A percentile compares a stretch with the other conserved stretches of the same genome.
Evolutionary conservation across 2,888 invertebrate species (phyloP).

Genomic region (Drosophila atroscutellata): DNA sequence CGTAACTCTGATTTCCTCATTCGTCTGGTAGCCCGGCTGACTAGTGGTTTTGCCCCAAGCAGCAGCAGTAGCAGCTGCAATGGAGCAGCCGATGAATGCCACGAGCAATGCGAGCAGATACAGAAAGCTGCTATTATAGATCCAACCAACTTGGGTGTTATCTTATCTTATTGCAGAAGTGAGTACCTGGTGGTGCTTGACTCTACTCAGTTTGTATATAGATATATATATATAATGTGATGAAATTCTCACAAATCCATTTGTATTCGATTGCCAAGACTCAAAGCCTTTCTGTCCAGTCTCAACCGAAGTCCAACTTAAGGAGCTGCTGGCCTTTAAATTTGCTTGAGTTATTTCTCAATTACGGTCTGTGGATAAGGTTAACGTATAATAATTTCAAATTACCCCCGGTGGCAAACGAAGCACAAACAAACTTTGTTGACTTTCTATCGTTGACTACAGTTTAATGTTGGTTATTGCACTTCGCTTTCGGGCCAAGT

Average conservation of each 20-base stretch:
- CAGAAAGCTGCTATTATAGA: too few species aligned
- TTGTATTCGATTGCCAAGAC: neutral
- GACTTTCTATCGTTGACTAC: conserved; percentile 14
- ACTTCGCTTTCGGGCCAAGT: conserved; percentile 16
- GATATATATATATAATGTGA: neutral
- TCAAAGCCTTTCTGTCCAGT: neutral
- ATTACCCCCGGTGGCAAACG: neutral
- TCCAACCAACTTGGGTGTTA: too few species aligned
- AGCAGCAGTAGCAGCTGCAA: too few species aligned
- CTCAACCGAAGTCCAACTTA: neutral
- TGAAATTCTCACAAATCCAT: neutral
- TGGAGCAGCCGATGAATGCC: too few species aligned
- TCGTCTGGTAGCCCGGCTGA: too few species aligned
- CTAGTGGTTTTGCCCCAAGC: too few species aligned
- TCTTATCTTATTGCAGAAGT: too few species aligned
- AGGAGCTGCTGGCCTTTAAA: neutral
- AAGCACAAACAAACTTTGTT: conserved; percentile 18
- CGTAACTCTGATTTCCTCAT: too few species aligned
- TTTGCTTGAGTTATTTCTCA: neutral
- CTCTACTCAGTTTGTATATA: neutral
- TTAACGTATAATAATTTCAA: conserved; percentile 12
- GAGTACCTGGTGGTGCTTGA: neutral
- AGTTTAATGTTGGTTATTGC: conserved; percentile 39
- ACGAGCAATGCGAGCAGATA: too few species aligned
- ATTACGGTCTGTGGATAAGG: conserved; percentile 6